These are phyloP conservation scores for Drosophila melanocephala DNA, from an alignment of 2,888 invertebrate species.

Conservation along the genomic window DNA sequence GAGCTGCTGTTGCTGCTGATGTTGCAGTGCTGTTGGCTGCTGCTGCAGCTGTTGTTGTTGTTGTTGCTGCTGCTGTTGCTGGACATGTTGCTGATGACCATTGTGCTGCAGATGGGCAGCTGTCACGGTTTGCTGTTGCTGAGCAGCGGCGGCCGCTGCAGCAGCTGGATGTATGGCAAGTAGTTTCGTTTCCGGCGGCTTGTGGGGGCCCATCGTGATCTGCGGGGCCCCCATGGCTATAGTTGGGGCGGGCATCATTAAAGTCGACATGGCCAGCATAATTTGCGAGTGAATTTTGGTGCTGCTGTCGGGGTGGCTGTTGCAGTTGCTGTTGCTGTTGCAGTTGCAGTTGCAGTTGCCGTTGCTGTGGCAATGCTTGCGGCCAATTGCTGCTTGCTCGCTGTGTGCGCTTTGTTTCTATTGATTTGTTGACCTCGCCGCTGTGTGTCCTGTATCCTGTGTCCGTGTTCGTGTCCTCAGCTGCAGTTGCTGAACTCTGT, in stretches of 20 bases:
- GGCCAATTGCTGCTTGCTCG: slow-evolving; percentile 48
- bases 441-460: slow-evolving; percentile 11
- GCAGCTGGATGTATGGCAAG: slow-evolving; percentile 85
- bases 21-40: slow-evolving; percentile 70
- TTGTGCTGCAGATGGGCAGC: slow-evolving; percentile 73
- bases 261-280: slow-evolving; percentile 86
- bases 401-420: slow-evolving; percentile 57
- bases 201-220: slow-evolving; percentile 85
- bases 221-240: slow-evolving; percentile 85
- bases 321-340: slow-evolving; percentile 18
- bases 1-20: slow-evolving; percentile 77
- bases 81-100: slow-evolving; percentile 73
- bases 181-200: slow-evolving; percentile 86
- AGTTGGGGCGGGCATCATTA: slow-evolving; percentile 86
- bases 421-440: slow-evolving; percentile 69
- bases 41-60: slow-evolving; percentile 72
- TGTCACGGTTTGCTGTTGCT: slow-evolving; percentile 78
- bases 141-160: slow-evolving; percentile 78
- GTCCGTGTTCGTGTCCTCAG: slow-evolving; percentile 40
- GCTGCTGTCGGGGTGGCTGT: slow-evolving; percentile 26
- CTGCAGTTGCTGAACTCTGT: slow-evolving; percentile 71
- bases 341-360: slow-evolving; percentile 23
- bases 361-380: slow-evolving; percentile 16
- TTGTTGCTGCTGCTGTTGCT: slow-evolving; percentile 74
- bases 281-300: slow-evolving; percentile 83